Evolutionary conservation across 2,113 vertebrate genomes (phyloP).

Genomic region (Maccullochella peelii): DNA sequence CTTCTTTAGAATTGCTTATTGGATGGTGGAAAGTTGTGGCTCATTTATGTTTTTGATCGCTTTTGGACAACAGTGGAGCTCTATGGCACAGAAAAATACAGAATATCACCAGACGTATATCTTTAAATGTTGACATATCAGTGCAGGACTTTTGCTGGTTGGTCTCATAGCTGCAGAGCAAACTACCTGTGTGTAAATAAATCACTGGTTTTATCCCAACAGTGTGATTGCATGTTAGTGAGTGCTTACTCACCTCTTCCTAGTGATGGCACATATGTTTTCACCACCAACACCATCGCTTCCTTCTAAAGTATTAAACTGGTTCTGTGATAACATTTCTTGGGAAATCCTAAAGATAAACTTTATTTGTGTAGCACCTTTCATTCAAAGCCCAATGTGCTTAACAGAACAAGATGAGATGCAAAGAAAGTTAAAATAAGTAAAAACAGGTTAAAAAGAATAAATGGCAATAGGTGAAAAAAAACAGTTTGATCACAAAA

Average conservation of each 20-base stretch:
- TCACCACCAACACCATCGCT: background rate
- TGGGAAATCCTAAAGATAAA: background rate
- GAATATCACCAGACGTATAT: background rate
- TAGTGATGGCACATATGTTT: background rate
- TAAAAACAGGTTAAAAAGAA: no score
- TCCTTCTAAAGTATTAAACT: background rate
- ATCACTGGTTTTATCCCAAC: slow-evolving; percentile 14
- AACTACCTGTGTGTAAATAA: background rate
- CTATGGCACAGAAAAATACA: background rate
- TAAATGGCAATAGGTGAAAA: no score
- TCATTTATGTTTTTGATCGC: background rate
- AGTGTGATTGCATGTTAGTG: slow-evolving; percentile 2
- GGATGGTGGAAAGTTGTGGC: background rate
- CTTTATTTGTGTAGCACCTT: no score
- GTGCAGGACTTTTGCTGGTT: background rate
- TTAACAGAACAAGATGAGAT: no score
- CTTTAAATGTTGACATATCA: background rate
- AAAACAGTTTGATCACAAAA: no score
- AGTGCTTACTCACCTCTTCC: slow-evolving; percentile 9
- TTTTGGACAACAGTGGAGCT: background rate
- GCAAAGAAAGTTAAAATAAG: no score
- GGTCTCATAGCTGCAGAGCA: background rate
- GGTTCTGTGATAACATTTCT: background rate
- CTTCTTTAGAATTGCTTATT: background rate
- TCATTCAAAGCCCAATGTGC: no score